These are phyloP conservation scores for Philhelius pedissequus DNA, from an alignment of 2,888 invertebrate species.

Conservation along the genomic window DNA sequence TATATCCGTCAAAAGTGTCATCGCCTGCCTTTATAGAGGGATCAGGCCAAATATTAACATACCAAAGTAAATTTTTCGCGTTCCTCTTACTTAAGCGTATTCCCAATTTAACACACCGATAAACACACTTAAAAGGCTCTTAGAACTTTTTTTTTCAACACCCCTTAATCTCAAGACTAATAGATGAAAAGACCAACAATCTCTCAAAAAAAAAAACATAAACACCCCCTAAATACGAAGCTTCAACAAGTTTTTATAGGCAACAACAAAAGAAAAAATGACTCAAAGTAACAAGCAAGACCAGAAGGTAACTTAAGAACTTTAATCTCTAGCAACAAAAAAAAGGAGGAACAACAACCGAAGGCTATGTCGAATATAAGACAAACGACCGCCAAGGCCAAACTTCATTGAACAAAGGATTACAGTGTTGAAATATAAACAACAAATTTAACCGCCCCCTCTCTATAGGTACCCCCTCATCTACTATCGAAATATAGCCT, in stretches of 20 bases:
- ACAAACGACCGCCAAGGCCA: constrained; percentile 49
- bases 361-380: constrained; percentile 23
- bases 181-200: neutral
- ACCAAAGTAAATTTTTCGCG: neutral
- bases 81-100: neutral
- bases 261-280: neutral
- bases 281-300: constrained; percentile 1
- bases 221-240: constrained; percentile 4
- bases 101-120: constrained; percentile 63
- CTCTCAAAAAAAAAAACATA: constrained; percentile 49
- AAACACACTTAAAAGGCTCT: constrained; percentile 58
- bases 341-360: neutral
- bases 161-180: constrained; percentile 43
- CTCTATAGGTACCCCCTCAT: neutral
- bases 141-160: constrained; percentile 46
- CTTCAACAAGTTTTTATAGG: constrained; percentile 15
- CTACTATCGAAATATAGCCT: neutral
- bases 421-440: constrained; percentile 60
- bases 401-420: constrained; percentile 62
- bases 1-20: neutral
- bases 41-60: neutral
- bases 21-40: neutral
- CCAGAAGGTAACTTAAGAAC: constrained; percentile 49
- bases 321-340: constrained; percentile 16
- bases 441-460: constrained; percentile 5